Conservation (phyloP, 2,113 vertebrate genomes). For the Melanocharis versteri region DNA sequence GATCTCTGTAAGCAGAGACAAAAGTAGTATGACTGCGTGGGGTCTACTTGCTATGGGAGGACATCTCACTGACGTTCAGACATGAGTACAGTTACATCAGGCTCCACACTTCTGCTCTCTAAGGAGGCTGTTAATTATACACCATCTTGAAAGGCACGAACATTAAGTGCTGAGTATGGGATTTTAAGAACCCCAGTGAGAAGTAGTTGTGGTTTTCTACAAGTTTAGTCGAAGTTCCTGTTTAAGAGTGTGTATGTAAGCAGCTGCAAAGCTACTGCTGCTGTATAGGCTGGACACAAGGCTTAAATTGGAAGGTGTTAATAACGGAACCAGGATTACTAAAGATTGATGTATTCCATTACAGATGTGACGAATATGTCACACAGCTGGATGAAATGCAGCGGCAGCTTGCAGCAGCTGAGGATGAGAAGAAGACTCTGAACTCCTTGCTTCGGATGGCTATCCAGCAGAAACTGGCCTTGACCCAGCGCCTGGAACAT, state of each 20-base stretch:
- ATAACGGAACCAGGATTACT: not conserved
- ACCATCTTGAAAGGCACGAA: not conserved
- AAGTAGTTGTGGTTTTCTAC: not conserved
- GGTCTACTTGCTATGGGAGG: fast-evolving
- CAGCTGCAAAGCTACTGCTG: not conserved
- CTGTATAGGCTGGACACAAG: fast-evolving
- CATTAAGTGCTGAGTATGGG: fast-evolving
- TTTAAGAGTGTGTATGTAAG: not conserved
- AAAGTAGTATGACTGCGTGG: not conserved
- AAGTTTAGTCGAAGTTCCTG: not conserved
- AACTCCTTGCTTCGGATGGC: conserved; percentile 97
- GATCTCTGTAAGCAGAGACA: not conserved
- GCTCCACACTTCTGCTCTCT: not conserved
- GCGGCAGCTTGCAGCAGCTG: conserved; percentile 91
- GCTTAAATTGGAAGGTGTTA: not conserved
- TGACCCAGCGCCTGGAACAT: conserved; percentile 96
- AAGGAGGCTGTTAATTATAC: not conserved
- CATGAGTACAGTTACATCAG: not conserved
- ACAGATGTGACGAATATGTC: conserved; percentile 95
- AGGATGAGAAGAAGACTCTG: conserved; percentile 98
- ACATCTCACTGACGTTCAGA: not conserved
- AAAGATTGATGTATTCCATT: not conserved
- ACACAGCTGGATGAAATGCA: conserved; percentile 98
- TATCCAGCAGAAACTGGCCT: conserved; percentile 97
- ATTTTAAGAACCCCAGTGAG: not conserved